phyloP scores from a whole-genome alignment of 2,797 vertebrate species.

The Hafferia zeledoni region DNA sequence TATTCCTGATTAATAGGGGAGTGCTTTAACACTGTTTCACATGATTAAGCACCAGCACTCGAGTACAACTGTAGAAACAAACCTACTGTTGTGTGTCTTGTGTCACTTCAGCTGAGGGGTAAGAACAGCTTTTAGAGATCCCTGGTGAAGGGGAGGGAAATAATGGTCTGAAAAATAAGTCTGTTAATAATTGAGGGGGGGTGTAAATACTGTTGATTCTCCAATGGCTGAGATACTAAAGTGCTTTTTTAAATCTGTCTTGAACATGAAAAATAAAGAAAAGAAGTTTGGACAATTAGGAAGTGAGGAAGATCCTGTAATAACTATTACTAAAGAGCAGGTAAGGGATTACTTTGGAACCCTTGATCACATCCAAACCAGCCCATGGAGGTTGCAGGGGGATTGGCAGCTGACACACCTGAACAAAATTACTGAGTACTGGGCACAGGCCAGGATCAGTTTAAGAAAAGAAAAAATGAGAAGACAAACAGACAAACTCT shows the following conservation, averaged over 20 bases:
- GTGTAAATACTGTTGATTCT: conserved; percentile 52
- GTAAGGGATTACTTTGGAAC: conserved; percentile 63
- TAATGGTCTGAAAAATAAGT: not conserved
- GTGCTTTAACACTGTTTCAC: not conserved
- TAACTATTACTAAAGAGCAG: conserved; percentile 77
- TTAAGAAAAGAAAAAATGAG: not conserved
- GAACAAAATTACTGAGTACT: not conserved
- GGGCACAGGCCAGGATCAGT: not conserved
- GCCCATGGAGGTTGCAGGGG: not conserved
- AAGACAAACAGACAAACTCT: not conserved
- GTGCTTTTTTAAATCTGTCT: conserved; percentile 83
- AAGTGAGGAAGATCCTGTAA: conserved; percentile 81
- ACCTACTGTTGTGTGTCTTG: not conserved
- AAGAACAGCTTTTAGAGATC: not conserved
- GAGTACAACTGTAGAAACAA: not conserved
- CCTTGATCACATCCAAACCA: conserved; percentile 15
- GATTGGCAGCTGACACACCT: not conserved
- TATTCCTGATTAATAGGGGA: not conserved
- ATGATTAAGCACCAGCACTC: not conserved
- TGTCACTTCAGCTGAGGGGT: not conserved
- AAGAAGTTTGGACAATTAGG: conserved; percentile 83
- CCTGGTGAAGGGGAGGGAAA: conserved; percentile 25
- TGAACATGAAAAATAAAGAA: conserved; percentile 84
- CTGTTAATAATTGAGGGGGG: conserved; percentile 39
- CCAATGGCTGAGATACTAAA: conserved; percentile 79